Base-by-base conservation (phyloP, 2,113 vertebrate species). In the Chloroceryle aenea region DNA sequence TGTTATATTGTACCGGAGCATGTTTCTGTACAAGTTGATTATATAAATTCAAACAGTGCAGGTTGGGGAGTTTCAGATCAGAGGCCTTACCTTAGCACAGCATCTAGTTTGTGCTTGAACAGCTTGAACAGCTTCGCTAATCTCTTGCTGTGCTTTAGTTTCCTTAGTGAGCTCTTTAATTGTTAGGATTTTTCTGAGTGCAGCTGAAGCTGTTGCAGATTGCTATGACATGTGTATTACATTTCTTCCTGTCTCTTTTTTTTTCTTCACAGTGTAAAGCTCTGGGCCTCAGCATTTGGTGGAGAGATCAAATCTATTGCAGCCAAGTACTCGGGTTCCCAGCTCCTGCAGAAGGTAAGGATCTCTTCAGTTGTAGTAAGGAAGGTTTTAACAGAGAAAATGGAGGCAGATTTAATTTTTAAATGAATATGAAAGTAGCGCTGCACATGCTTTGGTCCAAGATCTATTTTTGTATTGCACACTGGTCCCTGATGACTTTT, bases 241-340 rank as follows among this genome's bases (percentile, higher is more conserved):
- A 96, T 97, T 94, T 96, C 91, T 95, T 90, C 95, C 94, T 87
- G 59, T 95, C 74, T 56, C 17, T 5, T 50, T 73, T 73, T 71
- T 10, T 85, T 73, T 53, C 87, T 66, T 85, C 50, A 26, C 97
- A 99, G 99, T 84, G 99, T 99, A 94, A 99, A 99, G 98, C 99
- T 99, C 48, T 99, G 99, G 99, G 99, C 99, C 98, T 99, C 99
- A 52, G 99, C 99, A 12, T 99, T 99, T 96, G 99, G 99, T 96
- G 99, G 99, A 67, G 99, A 99, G 97, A 99, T 99, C 98, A 99
- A 99, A 98, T 99, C 99, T 98, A 99, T 99, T 89, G 99, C 99
- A 58, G 99, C 99, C 80, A 99, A 99, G 97, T 99, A 99, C 96
- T 99, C 99, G 5, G 99, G 99, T 94, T 99, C 99, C 66, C 99